These are phyloP conservation scores for Triplophysa tibetana DNA, from an alignment of 2,113 vertebrate species.

Conservation along the genomic window DNA sequence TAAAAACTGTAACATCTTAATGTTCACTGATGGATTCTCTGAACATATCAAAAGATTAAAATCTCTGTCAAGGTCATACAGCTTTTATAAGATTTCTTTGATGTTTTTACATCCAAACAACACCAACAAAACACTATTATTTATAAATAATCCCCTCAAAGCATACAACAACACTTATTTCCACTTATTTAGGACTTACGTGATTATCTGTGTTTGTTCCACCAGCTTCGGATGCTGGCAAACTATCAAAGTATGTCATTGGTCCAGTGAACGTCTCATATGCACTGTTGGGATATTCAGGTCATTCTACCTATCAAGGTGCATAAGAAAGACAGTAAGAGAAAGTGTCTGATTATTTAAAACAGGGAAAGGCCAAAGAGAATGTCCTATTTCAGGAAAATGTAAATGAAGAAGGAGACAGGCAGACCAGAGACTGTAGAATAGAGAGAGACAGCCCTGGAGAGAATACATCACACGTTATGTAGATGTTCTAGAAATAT, in stretches of 20 bases:
- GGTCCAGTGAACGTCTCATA: neutral
- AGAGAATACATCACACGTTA: neutral
- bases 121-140: too few relatives aligned
- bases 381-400: slow-evolving; percentile 22
- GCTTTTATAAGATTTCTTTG: too few relatives aligned
- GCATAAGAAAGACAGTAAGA: neutral
- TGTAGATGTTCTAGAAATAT: neutral
- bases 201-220: too few relatives aligned
- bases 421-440: neutral
- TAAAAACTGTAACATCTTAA: too few relatives aligned
- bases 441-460: slow-evolving; percentile 16
- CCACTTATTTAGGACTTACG: too few relatives aligned
- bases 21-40: too few relatives aligned
- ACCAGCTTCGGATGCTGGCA: neutral
- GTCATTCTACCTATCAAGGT: neutral
- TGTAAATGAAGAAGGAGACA: slow-evolving; percentile 2
- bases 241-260: neutral
- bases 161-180: too few relatives aligned
- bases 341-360: slow-evolving; percentile 23
- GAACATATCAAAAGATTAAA: too few relatives aligned
- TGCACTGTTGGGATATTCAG: neutral
- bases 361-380: slow-evolving; percentile 10
- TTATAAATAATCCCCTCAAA: too few relatives aligned
- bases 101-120: too few relatives aligned
- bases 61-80: too few relatives aligned